Conservation (phyloP, 1,140 invertebrate species). For the Marisa cornuarietis region DNA sequence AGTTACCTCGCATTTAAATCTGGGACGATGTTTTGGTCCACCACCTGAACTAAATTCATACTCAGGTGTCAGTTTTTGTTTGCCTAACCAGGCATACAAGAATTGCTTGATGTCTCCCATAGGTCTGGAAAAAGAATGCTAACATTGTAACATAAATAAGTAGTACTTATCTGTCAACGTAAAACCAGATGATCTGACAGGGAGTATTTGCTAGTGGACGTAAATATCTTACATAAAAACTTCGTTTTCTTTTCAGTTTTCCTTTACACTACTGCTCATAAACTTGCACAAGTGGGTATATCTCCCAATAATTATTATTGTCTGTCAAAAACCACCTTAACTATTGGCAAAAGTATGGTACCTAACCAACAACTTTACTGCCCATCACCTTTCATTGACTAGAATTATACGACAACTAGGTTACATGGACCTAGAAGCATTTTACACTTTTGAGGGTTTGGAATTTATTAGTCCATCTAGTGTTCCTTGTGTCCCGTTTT, state of each 20-base stretch:
- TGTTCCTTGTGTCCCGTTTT: too few species aligned
- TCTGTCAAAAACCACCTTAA: too few species aligned
- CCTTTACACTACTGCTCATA: background rate
- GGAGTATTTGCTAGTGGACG: background rate
- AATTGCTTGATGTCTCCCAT: slow-evolving; percentile 77
- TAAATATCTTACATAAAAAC: background rate
- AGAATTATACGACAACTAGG: too few species aligned
- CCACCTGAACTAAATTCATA: slow-evolving; percentile 86
- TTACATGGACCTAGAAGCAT: too few species aligned
- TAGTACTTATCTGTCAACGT: background rate
- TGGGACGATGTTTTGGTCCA: slow-evolving; percentile 87
- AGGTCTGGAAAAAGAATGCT: background rate
- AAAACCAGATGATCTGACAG: background rate
- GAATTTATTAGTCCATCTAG: too few species aligned
- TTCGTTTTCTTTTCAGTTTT: background rate
- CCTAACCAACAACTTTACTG: too few species aligned
- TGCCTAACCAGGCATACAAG: slow-evolving; percentile 88
- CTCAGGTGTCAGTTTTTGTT: slow-evolving; percentile 78
- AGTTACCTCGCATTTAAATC: slow-evolving; percentile 87
- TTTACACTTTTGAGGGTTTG: too few species aligned
- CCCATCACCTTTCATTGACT: too few species aligned
- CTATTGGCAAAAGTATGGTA: too few species aligned
- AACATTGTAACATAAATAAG: background rate
- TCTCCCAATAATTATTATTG: background rate
- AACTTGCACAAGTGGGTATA: background rate